Conservation (phyloP, 1,140 invertebrate species). For the Solen grandis region DNA sequence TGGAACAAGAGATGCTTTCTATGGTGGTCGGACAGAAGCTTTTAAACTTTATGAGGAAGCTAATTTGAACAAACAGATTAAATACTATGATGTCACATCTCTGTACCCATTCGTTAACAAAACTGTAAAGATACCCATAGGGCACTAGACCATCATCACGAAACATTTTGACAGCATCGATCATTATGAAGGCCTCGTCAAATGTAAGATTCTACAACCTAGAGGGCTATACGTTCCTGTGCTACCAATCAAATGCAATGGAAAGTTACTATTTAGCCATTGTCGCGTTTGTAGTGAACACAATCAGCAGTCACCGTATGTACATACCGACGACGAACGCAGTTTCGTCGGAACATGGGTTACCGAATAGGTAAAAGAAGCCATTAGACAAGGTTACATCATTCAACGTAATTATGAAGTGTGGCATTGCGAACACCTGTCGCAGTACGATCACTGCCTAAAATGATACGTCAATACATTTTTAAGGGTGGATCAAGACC, state of each 20-base stretch:
- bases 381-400: background rate
- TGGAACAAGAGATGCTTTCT: too few species aligned
- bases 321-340: background rate
- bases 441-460: background rate
- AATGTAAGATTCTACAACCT: background rate
- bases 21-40: too few species aligned
- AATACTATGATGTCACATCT: too few species aligned
- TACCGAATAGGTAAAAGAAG: background rate
- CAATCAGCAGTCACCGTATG: background rate
- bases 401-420: background rate
- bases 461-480: slow-evolving; percentile 58
- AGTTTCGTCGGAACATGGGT: background rate
- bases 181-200: background rate
- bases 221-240: background rate
- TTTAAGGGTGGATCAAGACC: slow-evolving; percentile 60
- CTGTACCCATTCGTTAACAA: too few species aligned
- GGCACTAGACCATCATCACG: background rate
- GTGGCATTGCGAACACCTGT: background rate
- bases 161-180: background rate
- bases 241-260: background rate
- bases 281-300: background rate
- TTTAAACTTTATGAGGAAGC: too few species aligned
- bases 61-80: too few species aligned
- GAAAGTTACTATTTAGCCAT: background rate
- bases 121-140: too few species aligned